Percentiles rank a stretch among this genome's conserved stretches.
Evolutionary conservation across 2,888 invertebrate species (phyloP).

Genomic region (Drosophila pseudotakahashii): DNA sequence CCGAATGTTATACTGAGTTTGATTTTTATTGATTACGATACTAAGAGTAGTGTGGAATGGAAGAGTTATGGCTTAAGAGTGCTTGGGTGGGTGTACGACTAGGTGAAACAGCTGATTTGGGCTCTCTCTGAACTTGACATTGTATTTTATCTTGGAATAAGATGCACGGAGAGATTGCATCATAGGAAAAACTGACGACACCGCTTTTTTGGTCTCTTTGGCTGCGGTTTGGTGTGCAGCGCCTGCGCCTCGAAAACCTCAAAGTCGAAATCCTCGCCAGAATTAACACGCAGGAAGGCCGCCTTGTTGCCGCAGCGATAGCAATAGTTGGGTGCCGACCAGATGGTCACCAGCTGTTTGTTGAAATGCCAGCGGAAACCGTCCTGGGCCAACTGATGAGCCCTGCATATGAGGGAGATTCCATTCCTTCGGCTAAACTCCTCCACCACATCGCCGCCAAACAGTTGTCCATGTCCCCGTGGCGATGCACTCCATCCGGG

Average conservation of each 20-base stretch:
- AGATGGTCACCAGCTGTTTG: conserved; percentile 97
- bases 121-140: conserved; percentile 24
- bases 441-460: conserved; percentile 96
- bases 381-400: conserved; percentile 99
- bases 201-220: conserved; percentile 20
- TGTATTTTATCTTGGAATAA: neutral
- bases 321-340: conserved; percentile 99
- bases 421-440: conserved; percentile 97
- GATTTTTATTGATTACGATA: conserved; percentile 28
- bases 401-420: conserved; percentile 96
- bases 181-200: conserved; percentile 30
- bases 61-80: conserved; percentile 10
- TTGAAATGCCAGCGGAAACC: conserved; percentile 99
- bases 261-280: conserved; percentile 90
- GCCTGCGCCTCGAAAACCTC: conserved; percentile 88
- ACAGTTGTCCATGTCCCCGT: conserved; percentile 98
- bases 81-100: conserved; percentile 11
- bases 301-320: conserved; percentile 99
- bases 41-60: conserved; percentile 27
- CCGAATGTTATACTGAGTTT: neutral
- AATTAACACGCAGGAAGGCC: conserved; percentile 95
- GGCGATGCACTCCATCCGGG: conserved; percentile 96
- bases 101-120: conserved; percentile 23
- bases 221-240: conserved; percentile 27
- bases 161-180: conserved; percentile 6